phyloP scores from a whole-genome alignment of 2,797 vertebrate species.

The Xenopus petersii region DNA sequence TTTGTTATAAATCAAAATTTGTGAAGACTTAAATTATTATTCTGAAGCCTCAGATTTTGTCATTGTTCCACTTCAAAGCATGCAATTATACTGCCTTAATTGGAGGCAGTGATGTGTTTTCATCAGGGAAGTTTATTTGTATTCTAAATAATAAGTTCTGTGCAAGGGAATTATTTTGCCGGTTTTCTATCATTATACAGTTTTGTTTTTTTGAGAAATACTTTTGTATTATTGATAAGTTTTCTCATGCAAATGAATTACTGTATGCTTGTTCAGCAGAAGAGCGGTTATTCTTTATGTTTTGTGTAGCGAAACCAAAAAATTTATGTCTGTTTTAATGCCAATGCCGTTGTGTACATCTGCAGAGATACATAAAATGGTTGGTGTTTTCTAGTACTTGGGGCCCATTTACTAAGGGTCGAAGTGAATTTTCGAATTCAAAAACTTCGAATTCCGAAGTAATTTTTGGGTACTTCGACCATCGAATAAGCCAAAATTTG shows the following conservation, averaged over 20 bases:
- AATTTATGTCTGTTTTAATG: no score
- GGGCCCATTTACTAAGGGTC: no score
- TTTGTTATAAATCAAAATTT: conserved; percentile 42
- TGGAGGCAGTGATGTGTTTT: conserved; percentile 77
- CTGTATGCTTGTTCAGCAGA: conserved; percentile 5
- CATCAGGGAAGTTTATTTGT: conserved; percentile 71
- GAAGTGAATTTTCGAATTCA: no score
- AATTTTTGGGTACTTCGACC: no score
- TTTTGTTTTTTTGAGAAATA: conserved; percentile 52
- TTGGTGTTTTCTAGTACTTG: no score
- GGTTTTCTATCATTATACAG: conserved; percentile 56
- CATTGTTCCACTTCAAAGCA: conserved; percentile 77
- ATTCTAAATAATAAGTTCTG: conserved; percentile 72
- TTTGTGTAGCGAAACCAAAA: not conserved
- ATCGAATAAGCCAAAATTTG: no score
- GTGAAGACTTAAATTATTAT: conserved; percentile 45
- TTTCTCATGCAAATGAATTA: conserved; percentile 28
- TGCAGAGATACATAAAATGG: no score
- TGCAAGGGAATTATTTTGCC: conserved; percentile 63
- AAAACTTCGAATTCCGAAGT: no score
- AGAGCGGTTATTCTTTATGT: not conserved
- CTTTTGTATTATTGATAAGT: conserved; percentile 48
- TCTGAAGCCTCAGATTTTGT: conserved; percentile 69
- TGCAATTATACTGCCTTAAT: conserved; percentile 79
- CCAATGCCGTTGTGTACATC: no score